These are phyloP conservation scores for Amblyraja radiata DNA, from an alignment of 2,797 vertebrate species.

Conservation along the genomic window DNA sequence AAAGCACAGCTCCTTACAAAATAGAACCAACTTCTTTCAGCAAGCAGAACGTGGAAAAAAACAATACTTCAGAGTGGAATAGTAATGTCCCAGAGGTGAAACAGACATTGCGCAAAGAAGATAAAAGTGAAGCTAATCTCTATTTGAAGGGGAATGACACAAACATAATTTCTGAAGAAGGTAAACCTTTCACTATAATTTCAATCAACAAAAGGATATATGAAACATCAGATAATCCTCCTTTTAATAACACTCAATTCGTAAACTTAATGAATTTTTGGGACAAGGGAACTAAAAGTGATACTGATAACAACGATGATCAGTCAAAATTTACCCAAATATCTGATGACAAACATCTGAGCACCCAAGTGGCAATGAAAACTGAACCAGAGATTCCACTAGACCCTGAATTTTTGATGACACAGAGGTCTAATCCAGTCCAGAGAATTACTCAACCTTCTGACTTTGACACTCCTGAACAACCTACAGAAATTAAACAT, in stretches of 20 bases:
- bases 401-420: neutral
- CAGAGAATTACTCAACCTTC: neutral
- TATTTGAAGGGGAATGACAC: neutral
- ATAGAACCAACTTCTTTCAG: constrained; percentile 33
- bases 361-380: neutral
- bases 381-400: neutral
- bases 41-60: constrained; percentile 40
- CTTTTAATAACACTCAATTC: constrained; percentile 64
- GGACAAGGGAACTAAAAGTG: constrained; percentile 57
- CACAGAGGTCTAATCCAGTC: neutral
- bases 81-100: constrained; percentile 39
- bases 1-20: constrained; percentile 40
- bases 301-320: neutral
- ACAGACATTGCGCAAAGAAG: constrained; percentile 35
- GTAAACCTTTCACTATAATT: constrained; percentile 53
- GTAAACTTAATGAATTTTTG: constrained; percentile 79
- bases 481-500: constrained; percentile 40
- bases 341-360: neutral
- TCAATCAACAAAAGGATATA: constrained; percentile 66
- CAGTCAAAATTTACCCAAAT: neutral
- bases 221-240: constrained; percentile 53
- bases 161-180: constrained; percentile 40
- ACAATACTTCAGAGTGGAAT: constrained; percentile 36
- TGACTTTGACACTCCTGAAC: neutral
- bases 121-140: constrained; percentile 38